A percentile compares a stretch with the other conserved stretches of the same genome.
Conservation (phyloP, 2,113 vertebrate genomes). For the Alouatta palliata region DNA sequence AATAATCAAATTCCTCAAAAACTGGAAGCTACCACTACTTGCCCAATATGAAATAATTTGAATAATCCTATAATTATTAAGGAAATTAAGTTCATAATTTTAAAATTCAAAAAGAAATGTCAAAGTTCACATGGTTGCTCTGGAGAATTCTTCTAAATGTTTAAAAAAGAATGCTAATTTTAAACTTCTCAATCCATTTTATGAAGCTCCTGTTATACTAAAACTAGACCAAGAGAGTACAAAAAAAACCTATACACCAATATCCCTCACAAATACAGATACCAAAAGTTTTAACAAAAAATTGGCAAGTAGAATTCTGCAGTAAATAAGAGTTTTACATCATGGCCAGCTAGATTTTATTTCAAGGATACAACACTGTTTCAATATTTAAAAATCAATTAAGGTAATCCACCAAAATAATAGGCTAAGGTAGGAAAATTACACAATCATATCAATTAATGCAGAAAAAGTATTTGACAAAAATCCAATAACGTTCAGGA, state of each 20-base stretch:
- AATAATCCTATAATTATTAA: neutral
- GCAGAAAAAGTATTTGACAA: neutral
- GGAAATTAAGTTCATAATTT: neutral
- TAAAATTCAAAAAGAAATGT: neutral
- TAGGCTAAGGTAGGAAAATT: neutral
- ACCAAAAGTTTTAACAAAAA: neutral
- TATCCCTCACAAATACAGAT: neutral
- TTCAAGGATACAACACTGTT: neutral
- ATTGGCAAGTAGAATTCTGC: neutral
- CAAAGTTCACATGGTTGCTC: neutral
- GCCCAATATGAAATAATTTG: neutral
- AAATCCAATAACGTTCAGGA: neutral
- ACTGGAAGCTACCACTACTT: neutral
- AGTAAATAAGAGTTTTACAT: neutral
- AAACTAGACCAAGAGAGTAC: neutral
- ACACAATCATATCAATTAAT: neutral
- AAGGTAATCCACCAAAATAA: neutral
- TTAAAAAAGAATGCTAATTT: neutral
- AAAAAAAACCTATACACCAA: neutral
- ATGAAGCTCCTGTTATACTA: neutral
- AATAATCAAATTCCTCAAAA: neutral
- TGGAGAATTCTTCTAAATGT: neutral
- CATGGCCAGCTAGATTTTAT: neutral
- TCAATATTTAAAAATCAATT: neutral
- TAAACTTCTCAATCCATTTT: neutral